Evolutionary conservation across 2,797 vertebrate genomes (phyloP).

Genomic region (Squalus acanthias): DNA sequence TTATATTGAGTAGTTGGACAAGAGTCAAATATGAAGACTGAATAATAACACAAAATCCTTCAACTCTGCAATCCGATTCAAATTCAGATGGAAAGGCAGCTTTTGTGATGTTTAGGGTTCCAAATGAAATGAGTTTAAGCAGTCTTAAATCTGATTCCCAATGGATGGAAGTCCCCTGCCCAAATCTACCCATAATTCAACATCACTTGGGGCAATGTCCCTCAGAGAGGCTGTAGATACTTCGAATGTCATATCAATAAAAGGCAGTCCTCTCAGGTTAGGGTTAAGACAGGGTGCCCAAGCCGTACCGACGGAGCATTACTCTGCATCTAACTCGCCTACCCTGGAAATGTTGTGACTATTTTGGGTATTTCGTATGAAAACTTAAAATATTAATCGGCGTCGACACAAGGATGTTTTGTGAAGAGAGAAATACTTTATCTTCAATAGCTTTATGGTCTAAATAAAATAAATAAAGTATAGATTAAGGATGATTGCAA

Average conservation of each 20-base stretch:
- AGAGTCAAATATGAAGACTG: not conserved
- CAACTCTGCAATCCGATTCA: not conserved
- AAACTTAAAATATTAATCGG: not conserved
- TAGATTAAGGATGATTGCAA: not conserved
- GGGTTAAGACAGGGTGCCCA: not conserved
- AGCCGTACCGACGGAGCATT: not conserved
- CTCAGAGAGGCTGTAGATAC: not conserved
- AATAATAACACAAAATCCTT: not conserved
- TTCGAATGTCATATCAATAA: not conserved
- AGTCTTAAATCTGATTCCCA: not conserved
- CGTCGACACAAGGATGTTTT: not conserved
- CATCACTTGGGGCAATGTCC: not conserved
- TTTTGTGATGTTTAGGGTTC: not conserved
- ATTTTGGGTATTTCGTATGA: not conserved
- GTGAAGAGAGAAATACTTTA: not conserved
- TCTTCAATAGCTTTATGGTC: not conserved
- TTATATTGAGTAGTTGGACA: not conserved
- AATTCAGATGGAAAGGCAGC: not conserved
- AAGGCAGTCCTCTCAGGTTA: not conserved
- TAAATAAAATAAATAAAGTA: not conserved
- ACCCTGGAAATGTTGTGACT: not conserved
- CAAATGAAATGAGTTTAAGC: not conserved
- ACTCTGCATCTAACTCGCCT: not conserved
- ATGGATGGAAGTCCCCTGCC: too few relatives aligned
- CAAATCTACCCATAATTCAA: not conserved